phyloP scores from a whole-genome alignment of 2,113 vertebrate genomes.

The Isurus oxyrinchus region DNA sequence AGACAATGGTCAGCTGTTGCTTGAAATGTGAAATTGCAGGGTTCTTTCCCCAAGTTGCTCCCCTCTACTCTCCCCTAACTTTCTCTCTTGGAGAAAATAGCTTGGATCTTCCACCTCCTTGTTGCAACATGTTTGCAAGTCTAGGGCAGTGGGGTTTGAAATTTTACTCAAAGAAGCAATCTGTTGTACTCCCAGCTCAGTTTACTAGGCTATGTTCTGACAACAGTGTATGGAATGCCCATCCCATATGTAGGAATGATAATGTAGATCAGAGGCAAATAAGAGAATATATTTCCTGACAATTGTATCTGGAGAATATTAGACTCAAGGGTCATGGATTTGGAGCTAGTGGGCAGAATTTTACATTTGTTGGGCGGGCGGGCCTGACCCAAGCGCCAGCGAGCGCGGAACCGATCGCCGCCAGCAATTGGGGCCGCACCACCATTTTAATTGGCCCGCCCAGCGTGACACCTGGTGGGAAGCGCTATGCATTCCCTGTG shows the following conservation, averaged over 20 bases:
- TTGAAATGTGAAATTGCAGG: not conserved
- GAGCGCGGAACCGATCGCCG: no score
- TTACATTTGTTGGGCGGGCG: no score
- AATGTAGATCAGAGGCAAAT: not conserved
- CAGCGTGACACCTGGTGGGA: no score
- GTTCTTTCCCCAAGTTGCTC: not conserved
- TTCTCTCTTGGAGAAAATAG: not conserved
- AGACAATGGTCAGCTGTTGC: not conserved
- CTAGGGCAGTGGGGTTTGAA: not conserved
- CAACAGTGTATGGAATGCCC: not conserved
- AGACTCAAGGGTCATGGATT: not conserved
- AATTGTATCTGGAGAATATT: not conserved
- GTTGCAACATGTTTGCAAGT: not conserved
- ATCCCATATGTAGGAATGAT: not conserved
- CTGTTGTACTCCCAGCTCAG: no score
- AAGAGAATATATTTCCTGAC: not conserved
- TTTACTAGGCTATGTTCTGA: no score
- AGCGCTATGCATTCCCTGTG: no score
- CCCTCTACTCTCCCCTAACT: not conserved
- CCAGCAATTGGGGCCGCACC: no score
- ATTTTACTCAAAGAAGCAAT: not conserved
- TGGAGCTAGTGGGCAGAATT: not conserved
- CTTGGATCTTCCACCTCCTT: not conserved
- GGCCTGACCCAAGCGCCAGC: no score
- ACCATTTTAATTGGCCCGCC: no score